Base-by-base conservation (phyloP, 2,888 invertebrate genomes). In the Petrolisthes manimaculis region DNA sequence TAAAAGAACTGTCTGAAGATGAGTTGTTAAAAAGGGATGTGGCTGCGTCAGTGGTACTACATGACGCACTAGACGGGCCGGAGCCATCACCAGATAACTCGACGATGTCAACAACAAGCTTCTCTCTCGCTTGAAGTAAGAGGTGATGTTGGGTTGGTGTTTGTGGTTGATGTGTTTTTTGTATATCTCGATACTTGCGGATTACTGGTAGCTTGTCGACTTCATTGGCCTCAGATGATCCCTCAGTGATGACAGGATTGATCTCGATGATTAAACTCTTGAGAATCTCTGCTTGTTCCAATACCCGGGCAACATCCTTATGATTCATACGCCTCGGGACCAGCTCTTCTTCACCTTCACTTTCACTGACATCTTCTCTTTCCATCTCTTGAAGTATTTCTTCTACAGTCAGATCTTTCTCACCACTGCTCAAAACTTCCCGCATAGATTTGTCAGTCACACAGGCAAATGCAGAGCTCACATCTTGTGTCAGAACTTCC, bases 61-160 rank as follows among this genome's bases (percentile, higher is more conserved):
- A 0, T n/a, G 71, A 71, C 71, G 4, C 71, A 71, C 71, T 21
- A 71, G 21, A 71, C n/a, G 0, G 14, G 1, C 71, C n/a, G 71
- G 71, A 1, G 21, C 71, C 71, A 71, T 14, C n/a, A 21, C 21
- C 21, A 6, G 71, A n/a, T n/a, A n/a, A n/a, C n/a, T n/a, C n/a
- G n/a, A n/a, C n/a, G n/a, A n/a, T n/a, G n/a, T n/a, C n/a, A n/a
- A 14, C 4, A 4, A 2, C 6, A 2, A 1, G 1, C 3, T 3
- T 71, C 1, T 1, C 2, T n/a, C 3, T 6, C 1, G 2, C 1
- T 12, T 12, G 0, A 3, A 4, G 2, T 3, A 0, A 6, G 2
- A n/a, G n/a, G n/a, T n/a, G n/a, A n/a, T n/a, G n/a, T n/a, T n/a
- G n/a, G n/a, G n/a, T n/a, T n/a, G n/a, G n/a, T n/a, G n/a, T n/a